A percentile compares a stretch with the other conserved stretches of the same genome.
phyloP scores from a whole-genome alignment of 1,140 invertebrate species.

The Hyposmocoma kahamanoa region DNA sequence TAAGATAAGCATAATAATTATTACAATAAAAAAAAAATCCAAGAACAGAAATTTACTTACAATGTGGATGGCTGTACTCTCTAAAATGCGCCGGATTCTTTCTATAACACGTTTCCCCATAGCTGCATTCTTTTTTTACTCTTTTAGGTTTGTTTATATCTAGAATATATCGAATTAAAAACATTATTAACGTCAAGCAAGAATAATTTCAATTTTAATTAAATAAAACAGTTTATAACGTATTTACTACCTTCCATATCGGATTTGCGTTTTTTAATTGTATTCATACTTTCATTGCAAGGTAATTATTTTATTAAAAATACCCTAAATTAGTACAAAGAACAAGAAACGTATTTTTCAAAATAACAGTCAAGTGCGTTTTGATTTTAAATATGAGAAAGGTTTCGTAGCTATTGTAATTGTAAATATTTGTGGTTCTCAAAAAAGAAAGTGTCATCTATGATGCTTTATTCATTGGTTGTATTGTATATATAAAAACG shows the following conservation, averaged over 20 bases:
- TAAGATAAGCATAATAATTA: neutral
- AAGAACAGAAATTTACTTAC: conserved; percentile 63
- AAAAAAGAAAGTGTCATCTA: too few relatives aligned
- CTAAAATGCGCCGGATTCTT: conserved; percentile 87
- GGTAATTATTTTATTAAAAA: too few relatives aligned
- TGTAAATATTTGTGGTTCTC: too few relatives aligned
- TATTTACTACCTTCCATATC: conserved; percentile 27
- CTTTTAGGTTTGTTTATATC: conserved; percentile 36
- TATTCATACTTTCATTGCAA: conserved; percentile 26
- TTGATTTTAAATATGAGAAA: too few relatives aligned
- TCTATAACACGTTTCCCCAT: conserved; percentile 84
- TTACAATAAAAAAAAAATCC: neutral
- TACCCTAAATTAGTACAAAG: too few relatives aligned
- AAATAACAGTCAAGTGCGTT: too few relatives aligned
- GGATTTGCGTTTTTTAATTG: conserved; percentile 28
- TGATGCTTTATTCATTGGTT: too few relatives aligned
- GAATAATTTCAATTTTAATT: conserved; percentile 1
- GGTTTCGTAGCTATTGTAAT: too few relatives aligned
- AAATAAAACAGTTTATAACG: neutral
- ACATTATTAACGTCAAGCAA: neutral
- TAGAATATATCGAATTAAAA: conserved; percentile 22
- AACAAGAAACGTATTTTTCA: too few relatives aligned
- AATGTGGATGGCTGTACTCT: conserved; percentile 85
- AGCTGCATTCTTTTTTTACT: conserved; percentile 76
- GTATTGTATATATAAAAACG: too few relatives aligned